phyloP scores from a whole-genome alignment of 2,888 invertebrate genomes.

The Calliopum simillimum region DNA sequence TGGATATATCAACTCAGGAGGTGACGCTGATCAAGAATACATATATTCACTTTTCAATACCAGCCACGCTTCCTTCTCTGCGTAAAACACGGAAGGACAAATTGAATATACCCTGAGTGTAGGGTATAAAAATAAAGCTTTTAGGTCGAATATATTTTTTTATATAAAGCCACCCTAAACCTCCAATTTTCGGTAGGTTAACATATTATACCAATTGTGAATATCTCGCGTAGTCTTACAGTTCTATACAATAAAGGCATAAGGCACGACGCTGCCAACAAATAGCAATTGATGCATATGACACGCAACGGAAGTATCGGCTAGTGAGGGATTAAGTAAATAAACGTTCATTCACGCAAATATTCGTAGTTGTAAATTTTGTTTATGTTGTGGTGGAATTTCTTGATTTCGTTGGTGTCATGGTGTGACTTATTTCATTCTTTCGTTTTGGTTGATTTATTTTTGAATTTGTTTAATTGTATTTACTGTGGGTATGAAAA shows the following conservation, averaged over 20 bases:
- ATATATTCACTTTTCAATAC: no score
- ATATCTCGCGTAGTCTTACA: background rate
- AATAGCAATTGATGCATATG: background rate
- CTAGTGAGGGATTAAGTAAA: constrained; percentile 8
- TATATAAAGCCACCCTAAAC: no score
- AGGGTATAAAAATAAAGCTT: no score
- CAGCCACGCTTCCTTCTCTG: no score
- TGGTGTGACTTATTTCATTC: background rate
- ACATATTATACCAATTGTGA: background rate
- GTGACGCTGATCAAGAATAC: no score
- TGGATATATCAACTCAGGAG: no score
- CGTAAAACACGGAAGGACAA: no score
- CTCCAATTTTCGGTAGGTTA: constrained; percentile 20
- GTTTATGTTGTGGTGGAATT: constrained; percentile 10
- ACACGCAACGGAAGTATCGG: no score
- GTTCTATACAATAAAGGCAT: background rate
- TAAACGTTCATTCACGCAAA: background rate
- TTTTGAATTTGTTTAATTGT: no score
- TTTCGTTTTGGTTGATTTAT: background rate
- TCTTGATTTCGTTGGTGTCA: constrained; percentile 2
- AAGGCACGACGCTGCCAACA: background rate
- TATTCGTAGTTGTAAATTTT: constrained; percentile 20
- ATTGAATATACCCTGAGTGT: no score
- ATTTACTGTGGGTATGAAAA: no score
- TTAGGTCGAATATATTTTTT: no score